Base-by-base conservation (phyloP, 2,888 invertebrate species). In the Cryptocheilus praepositus region DNA sequence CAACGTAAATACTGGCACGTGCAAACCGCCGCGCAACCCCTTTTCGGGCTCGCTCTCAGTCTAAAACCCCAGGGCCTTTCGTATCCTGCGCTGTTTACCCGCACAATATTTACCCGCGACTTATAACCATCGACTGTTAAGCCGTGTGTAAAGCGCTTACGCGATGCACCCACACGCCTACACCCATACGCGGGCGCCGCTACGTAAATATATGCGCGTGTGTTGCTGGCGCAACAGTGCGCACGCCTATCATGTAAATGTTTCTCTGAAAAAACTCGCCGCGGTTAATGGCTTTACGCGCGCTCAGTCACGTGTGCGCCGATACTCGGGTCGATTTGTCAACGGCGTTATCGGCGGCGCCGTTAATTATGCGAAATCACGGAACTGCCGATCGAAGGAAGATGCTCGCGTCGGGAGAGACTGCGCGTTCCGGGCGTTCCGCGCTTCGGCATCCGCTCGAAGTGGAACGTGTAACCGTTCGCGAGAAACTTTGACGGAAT, bases 91-190 rank as follows among this genome's bases (percentile, higher is more conserved):
- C 80, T 86, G 84, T 85, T 86, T 85, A 82, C 85, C 77, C 70
- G 79, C 77, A 84, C 78, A 85, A 86, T 85, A 86, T 86, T 86
- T 86, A 79, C 83, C 77, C 80, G 80, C 79, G 85, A 83, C 84
- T 86, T 86, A 85, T 84, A 83, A 83, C 80, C 83, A 79, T 85
- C 83, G 81, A 81, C 82, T 83, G 84, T 84, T 85, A 84, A 85
- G 82, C 82, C 81, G 79, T 81, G 83, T 82, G 85, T 75, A 81
- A 83, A 83, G 81, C 81, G 77, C 81, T 82, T 81, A 80, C 77
- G 73, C 72, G 80, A 80, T 73, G 66, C 60, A 62, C 67, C 59
- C 73, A 18, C 7, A 49, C 18, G 25, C 25, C 25, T 5, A n/a
- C n/a, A n/a, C n/a, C n/a, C n/a, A n/a, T n/a, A n/a, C n/a, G n/a